Evolutionary conservation across 2,797 vertebrate species (phyloP), one percentile per base, ranked within the genome.

Genomic region (Leptodactylus fallax): DNA sequence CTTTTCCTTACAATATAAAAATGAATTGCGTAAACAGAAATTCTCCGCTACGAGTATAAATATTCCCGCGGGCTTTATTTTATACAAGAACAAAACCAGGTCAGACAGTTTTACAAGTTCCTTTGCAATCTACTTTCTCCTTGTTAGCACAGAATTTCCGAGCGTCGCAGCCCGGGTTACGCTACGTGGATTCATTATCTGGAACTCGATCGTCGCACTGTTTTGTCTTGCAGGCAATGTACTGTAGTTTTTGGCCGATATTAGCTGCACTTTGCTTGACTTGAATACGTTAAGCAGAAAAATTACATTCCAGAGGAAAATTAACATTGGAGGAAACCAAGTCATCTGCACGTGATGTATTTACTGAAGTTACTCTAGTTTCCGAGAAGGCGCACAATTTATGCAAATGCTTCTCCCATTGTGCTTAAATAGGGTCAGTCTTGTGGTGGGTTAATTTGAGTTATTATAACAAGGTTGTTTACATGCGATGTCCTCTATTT

Each of bases 401-500:
- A 82, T 69, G 61, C 25, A 83, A 79, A 79, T 79, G 25, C 7
- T 0, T 79, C 60, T 45, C 55, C 78, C 78, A 72, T 53, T 51
- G 61, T 12, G 21, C 9, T 53, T 16, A 27, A 82, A 81, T 56
- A 10, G 17, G 23, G 63, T 69, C 81, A 69, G 45, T 51, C 65
- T 55, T 11, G 49, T 69, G 67, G 25, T 56, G 67, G 25, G 81
- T 72, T 83, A 69, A 83, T 83, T 83, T 56, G 81, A 36, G 67
- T 36, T 83, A 71, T 55, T 72, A 55, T 69, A 71, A 51, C 65
- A 72, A 83, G 81, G 67, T 83, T 71, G 67, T 71, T 83, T 83
- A 55, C 51, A 83, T 55, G 67, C 25, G 19, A 58, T 58, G 67
- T 83, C 65, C 49, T 83, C 67, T 78, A 69, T 79, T 53, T 79